Evolutionary conservation across 92 coral and sea anemone genomes (phyloP).

Genomic region (Micromussa lordhowensis): DNA sequence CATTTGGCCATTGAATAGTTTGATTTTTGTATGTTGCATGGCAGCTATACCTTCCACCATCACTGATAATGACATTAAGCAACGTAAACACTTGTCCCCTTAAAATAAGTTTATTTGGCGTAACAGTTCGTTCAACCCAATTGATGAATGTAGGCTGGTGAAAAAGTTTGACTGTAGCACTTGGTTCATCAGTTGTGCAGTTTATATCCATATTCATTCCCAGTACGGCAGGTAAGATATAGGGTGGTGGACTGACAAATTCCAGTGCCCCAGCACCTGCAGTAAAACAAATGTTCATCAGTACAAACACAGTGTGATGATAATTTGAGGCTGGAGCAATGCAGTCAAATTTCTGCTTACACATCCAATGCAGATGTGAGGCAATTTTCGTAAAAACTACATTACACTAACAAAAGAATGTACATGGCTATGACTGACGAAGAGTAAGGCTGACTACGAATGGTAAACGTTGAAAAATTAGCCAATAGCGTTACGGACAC

Average conservation of each 20-base stretch:
- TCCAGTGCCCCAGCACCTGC: slow-evolving; percentile 8
- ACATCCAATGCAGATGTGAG: too few species aligned
- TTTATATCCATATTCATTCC: not conserved
- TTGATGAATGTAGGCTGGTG: not conserved
- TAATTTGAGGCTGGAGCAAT: too few species aligned
- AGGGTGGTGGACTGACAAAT: not conserved
- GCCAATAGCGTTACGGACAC: too few species aligned
- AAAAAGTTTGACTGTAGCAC: slow-evolving; percentile 6
- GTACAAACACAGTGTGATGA: not conserved
- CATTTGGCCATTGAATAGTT: slow-evolving; percentile 20
- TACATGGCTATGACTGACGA: too few species aligned
- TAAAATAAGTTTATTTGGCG: slow-evolving; percentile 38
- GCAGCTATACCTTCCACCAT: slow-evolving; percentile 58
- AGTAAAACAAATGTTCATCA: not conserved
- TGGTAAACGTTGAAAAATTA: too few species aligned
- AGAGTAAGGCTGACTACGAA: too few species aligned
- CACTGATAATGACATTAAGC: slow-evolving; percentile 5
- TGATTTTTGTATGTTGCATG: slow-evolving; percentile 27
- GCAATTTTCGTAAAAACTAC: too few species aligned
- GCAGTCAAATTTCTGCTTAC: too few species aligned
- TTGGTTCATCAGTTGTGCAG: slow-evolving; percentile 23
- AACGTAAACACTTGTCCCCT: slow-evolving; percentile 46
- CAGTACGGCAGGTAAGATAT: not conserved
- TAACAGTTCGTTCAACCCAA: not conserved
- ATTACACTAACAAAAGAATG: too few species aligned